Evolutionary conservation across 2,797 vertebrate species (phyloP).

Genomic region (Rhinophrynus dorsalis): DNA sequence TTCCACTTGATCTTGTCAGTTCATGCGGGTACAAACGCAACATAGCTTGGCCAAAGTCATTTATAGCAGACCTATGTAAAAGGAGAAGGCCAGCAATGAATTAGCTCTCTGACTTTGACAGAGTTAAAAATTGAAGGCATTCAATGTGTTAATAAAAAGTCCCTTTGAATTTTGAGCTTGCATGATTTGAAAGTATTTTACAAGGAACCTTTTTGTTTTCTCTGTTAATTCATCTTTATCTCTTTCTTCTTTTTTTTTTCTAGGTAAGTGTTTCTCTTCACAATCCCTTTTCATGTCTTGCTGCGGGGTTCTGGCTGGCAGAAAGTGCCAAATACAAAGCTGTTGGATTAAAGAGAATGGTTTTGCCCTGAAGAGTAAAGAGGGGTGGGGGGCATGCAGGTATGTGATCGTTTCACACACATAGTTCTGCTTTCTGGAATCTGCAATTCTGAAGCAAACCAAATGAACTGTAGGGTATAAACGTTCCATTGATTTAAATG

Average conservation of each 20-base stretch:
- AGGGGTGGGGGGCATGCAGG: background rate
- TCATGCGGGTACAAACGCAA: background rate
- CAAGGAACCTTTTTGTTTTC: background rate
- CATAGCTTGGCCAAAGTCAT: constrained; percentile 1
- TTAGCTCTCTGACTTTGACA: background rate
- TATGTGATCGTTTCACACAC: background rate
- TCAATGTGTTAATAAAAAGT: background rate
- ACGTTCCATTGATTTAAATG: no score
- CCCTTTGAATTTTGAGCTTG: background rate
- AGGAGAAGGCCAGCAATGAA: background rate
- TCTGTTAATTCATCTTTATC: background rate
- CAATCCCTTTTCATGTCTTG: background rate
- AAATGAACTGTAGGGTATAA: no score
- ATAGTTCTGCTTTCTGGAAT: no score
- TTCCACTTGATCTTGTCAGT: constrained; percentile 25
- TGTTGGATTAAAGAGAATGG: constrained; percentile 6
- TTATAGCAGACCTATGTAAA: background rate
- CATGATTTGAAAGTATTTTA: background rate
- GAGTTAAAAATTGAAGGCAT: constrained; percentile 1
- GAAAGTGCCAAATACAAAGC: background rate
- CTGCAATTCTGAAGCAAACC: no score
- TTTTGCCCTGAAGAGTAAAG: background rate
- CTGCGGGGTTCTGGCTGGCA: background rate
- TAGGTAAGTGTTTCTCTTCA: constrained; percentile 41
- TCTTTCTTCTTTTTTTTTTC: constrained; percentile 14